Evolutionary conservation across 2,113 vertebrate species (phyloP), one percentile per base, ranked within the genome.

Genomic region (Mohoua ochrocephala): DNA sequence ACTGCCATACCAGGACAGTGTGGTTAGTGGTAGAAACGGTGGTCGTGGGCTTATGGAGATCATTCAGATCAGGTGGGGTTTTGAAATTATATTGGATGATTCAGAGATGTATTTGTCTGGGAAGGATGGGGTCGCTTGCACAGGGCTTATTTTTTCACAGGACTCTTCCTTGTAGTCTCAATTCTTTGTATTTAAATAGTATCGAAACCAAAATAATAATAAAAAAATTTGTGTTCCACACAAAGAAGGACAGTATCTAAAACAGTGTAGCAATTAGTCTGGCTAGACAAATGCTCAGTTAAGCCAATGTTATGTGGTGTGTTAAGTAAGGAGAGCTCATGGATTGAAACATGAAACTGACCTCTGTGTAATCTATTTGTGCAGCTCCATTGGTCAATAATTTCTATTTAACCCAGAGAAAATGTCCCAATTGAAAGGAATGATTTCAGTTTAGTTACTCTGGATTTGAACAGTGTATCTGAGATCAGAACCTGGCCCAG

Each of bases 401-500:
- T 78, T 96, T 74, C 65, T 92, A 20, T 86, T 94, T 94, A 96
- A 94, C 42, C 64, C 93, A 84, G 26, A 78, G 86, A 96, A 95
- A 91, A 95, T 61, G 64, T 79, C 83, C 65, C 88, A 91, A 15
- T 96, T 96, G 79, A 95, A 96, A 95, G 68, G 44, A 95, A 91
- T 81, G 1, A 78, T 96, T 95, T 92, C 91, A 60, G 68, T 92
- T 90, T 90, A 93, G 85, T 92, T 93, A 84, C 41, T 86, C 71
- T 88, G 93, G 69, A 57, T 91, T 89, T 96, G 80, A 93, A 64
- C 85, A 97, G 89, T 88, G 84, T 93, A 92, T 89, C 89, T 89
- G 71, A 93, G 95, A 97, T 90, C 95, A 93, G 84, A 97, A 96
- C 76, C 95, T 73, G 68, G 83, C 84, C 94, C 90, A 93, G 79